Base-by-base conservation (phyloP, 2,797 vertebrate species). In the Danionella dracula region DNA sequence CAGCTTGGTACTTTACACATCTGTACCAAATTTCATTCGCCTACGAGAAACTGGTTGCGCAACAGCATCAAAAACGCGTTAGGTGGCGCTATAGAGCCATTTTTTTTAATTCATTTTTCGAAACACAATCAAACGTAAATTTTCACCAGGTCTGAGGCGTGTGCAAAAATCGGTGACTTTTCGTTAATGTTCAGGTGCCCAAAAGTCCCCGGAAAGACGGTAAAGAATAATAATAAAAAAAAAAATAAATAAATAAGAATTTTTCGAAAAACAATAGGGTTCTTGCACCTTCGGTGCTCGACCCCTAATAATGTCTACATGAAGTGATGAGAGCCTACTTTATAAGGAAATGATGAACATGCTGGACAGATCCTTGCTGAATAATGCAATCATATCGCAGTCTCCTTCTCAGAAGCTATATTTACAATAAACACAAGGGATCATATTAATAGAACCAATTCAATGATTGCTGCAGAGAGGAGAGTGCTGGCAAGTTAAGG, bases 361-460 rank as follows among this genome's bases (percentile, higher is more conserved):
- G 49, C 59, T 16, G 70, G 7, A 6, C 10, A 51, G 55, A 46
- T 61, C 41, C 35, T 8, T 29, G 3, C 49, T 61, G 49, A 60
- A 66, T 67, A 76, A 72, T 67, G 70, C n/a, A 59, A 59, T 16
- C 27, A 66, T 45, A 46, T 32, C 2, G 35, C 54, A 29, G 66
- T 50, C 34, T 55, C 23, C 32, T 46, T 68, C 27, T 63, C 58
- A 68, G 67, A 50, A 63, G 35, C 50, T 54, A 46, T 49, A 68
- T 64, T 68, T 71, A 70, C 53, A 38, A 63, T 50, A 6, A 54
- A 55, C 62, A 73, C 71, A 66, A 73, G 70, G 34, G 55, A 67
- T 50, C 16, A 13, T 68, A 56, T 59, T 70, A 70, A 76, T 61
- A 55, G 66, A 67, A 67, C 66, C 65, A 64, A 73, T 63, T 60